Evolutionary conservation across 2,888 invertebrate species (phyloP), one percentile per base, ranked within the genome.

Genomic region (Epinotia nisella): DNA sequence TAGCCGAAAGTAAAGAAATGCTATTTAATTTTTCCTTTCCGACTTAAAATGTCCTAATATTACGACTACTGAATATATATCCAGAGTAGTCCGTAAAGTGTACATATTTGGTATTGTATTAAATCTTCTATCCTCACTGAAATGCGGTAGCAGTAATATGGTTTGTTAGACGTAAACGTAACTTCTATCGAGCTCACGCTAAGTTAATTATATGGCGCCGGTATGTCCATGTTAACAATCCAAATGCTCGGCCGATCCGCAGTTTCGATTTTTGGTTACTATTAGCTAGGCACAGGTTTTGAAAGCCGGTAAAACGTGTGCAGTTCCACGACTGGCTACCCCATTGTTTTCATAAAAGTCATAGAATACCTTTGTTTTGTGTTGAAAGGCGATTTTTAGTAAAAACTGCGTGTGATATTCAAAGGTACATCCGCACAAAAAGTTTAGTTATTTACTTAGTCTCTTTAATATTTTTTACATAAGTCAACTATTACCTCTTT

Each of bases 401-500:
- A 15, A 13, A 45, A 45, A 4, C 45, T 35, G 9, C 15, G 4
- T 45, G 15, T 5, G 45, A 45, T 15, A 45, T 15, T 45, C 4
- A 15, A 45, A 45, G 45, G 45, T 15, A 15, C 45, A 15, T 45
- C 21, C 21, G 21, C 21, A 24, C 2, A 24, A 24, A 24, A 2
- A 24, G 1, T 24, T 24, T 24, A 24, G 21, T 24, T 24, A 24
- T 24, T 24, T n/a, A n/a, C n/a, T 24, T 24, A 24, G 21, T 24
- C 21, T 24, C 21, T 24, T 24, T 2, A 24, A 24, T 24, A 7
- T 35, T 9, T 35, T 35, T 35, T 35, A 35, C 35, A 49, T n/a
- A 13, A 49, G 13, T 49, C 15, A 15, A 49, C 15, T 49, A n/a
- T 49, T 9, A 55, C 61, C 35, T 56, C 79, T 71, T 81, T 56